Conservation (phyloP, 1,140 invertebrate species). For the Arctopsyche grandis region DNA sequence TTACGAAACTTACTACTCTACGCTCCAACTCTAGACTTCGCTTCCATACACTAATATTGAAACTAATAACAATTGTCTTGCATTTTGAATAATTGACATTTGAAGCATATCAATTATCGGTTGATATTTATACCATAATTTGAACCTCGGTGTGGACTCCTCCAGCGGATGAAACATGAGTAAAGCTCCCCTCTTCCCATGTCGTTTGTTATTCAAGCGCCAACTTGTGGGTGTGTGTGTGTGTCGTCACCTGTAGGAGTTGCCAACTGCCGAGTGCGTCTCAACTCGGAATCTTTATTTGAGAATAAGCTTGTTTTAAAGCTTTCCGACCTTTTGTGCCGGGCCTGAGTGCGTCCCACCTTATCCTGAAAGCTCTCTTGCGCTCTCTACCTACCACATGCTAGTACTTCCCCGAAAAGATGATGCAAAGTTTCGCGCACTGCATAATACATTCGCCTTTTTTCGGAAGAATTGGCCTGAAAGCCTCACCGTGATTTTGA, state of each 20-base stretch:
- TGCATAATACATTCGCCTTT: constrained; percentile 54
- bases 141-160: no score
- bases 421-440: constrained; percentile 54
- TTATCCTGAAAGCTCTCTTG: constrained; percentile 49
- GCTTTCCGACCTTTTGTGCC: constrained; percentile 48
- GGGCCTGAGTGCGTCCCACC: constrained; percentile 51
- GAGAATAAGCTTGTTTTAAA: constrained; percentile 54
- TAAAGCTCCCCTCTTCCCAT: not conserved
- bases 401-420: constrained; percentile 40
- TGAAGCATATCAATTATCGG: no score
- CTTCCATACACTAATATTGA: no score
- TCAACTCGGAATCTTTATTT: constrained; percentile 51
- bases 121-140: no score
- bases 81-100: no score
- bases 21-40: no score
- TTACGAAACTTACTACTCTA: no score
- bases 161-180: not conserved
- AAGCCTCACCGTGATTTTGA: not conserved
- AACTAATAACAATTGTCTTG: no score
- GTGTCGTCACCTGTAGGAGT: constrained; percentile 41
- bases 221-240: constrained; percentile 14
- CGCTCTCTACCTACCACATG: not conserved
- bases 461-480: not conserved
- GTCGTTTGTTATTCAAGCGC: constrained; percentile 33
- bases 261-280: constrained; percentile 17